Conservation (phyloP, 2,888 invertebrate species). For the Hyposoter dolosus region DNA sequence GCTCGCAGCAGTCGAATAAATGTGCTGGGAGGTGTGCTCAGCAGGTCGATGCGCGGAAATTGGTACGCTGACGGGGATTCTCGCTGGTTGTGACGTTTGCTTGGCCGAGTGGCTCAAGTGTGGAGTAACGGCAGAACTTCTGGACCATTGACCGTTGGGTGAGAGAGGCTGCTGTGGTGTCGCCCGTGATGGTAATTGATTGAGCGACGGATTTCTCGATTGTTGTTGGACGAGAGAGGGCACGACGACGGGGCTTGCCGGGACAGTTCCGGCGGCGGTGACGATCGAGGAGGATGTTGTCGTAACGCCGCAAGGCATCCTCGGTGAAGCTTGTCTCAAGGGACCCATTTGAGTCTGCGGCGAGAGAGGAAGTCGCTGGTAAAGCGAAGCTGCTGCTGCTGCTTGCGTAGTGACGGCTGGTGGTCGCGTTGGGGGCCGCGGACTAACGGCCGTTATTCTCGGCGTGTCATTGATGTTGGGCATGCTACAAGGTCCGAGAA, state of each 20-base stretch:
- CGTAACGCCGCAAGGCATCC: conserved; percentile 76
- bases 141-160: conserved; percentile 82
- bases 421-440: conserved; percentile 75
- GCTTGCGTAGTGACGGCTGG: conserved; percentile 60
- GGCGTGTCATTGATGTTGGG: conserved; percentile 77
- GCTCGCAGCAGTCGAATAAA: conserved; percentile 82
- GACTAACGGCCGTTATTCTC: conserved; percentile 74
- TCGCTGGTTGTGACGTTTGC: conserved; percentile 74
- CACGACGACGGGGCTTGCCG: conserved; percentile 65
- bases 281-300: conserved; percentile 71
- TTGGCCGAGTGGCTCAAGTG: conserved; percentile 74
- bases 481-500: conserved; percentile 74
- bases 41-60: conserved; percentile 79
- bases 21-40: conserved; percentile 77
- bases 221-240: conserved; percentile 79
- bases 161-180: conserved; percentile 79
- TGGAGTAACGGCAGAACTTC: conserved; percentile 75
- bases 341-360: conserved; percentile 81
- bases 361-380: conserved; percentile 81
- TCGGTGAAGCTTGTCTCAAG: conserved; percentile 78
- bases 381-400: conserved; percentile 76
- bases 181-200: conserved; percentile 76
- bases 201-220: conserved; percentile 78
- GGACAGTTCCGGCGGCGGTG: conserved; percentile 39
- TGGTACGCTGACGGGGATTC: conserved; percentile 81